Conservation (phyloP, 2,113 vertebrate species). For the Labeo rohita region DNA sequence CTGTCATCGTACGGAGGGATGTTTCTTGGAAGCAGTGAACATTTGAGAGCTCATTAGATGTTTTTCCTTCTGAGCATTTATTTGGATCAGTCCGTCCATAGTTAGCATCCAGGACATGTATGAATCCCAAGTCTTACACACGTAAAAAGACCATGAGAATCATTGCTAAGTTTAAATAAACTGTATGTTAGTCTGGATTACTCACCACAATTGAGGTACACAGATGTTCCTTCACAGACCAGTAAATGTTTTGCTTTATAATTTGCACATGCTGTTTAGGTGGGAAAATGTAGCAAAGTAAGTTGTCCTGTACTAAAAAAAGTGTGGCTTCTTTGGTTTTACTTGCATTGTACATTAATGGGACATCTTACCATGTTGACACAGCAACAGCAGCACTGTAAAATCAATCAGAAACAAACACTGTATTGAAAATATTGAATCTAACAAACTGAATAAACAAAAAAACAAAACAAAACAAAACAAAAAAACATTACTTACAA, state of each 20-base stretch:
- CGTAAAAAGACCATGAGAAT: not conserved
- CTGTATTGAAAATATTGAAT: not conserved
- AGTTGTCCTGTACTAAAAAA: not conserved
- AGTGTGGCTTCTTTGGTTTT: not conserved
- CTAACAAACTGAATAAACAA: not conserved
- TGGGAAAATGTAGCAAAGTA: too few species aligned
- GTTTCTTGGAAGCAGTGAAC: not conserved
- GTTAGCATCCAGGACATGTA: not conserved
- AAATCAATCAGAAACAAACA: not conserved
- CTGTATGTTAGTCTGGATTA: not conserved
- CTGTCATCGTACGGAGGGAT: not conserved
- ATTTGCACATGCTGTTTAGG: too few species aligned
- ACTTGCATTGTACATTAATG: not conserved
- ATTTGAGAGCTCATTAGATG: not conserved
- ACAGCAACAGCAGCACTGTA: conserved; percentile 6
- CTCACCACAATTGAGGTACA: not conserved
- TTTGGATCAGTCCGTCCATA: not conserved
- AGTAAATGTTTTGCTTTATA: too few species aligned
- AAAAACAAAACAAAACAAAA: not conserved
- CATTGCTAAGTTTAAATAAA: too few species aligned
- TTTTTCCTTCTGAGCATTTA: not conserved
- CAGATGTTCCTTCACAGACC: not conserved
- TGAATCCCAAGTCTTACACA: not conserved
- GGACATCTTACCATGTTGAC: not conserved
- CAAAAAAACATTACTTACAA: not conserved